phyloP scores from a whole-genome alignment of 2,888 invertebrate species.

The Mimas tiliae region DNA sequence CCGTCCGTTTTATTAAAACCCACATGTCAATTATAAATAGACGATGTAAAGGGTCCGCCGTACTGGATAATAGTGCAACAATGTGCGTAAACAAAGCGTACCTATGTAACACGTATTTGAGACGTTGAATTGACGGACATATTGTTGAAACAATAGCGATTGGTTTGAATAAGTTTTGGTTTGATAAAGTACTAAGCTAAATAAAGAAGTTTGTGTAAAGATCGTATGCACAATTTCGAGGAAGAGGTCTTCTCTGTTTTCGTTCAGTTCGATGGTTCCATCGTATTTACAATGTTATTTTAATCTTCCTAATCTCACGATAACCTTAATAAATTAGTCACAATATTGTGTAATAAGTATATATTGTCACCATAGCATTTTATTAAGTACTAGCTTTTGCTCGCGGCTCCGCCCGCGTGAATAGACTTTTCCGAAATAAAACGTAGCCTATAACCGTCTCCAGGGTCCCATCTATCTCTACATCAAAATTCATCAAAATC shows the following conservation, averaged over 20 bases:
- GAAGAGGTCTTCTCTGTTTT: neutral
- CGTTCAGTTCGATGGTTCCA: too few species aligned
- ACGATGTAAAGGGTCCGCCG: constrained; percentile 41
- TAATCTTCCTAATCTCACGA: too few species aligned
- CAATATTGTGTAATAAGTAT: too few species aligned
- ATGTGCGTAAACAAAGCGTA: constrained; percentile 5
- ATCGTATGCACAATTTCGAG: neutral
- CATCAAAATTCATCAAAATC: too few species aligned
- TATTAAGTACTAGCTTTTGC: too few species aligned
- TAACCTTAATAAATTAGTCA: too few species aligned
- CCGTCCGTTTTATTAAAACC: constrained; percentile 43
- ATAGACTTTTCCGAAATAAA: too few species aligned
- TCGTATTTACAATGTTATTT: too few species aligned
- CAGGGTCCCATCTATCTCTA: too few species aligned
- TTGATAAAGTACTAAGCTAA: neutral
- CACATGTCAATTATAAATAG: constrained; percentile 40
- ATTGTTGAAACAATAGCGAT: constrained; percentile 7
- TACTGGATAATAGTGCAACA: neutral
- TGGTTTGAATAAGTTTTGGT: neutral
- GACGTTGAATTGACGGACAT: neutral
- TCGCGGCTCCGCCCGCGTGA: too few species aligned
- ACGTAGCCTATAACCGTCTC: too few species aligned
- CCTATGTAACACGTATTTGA: constrained; percentile 15
- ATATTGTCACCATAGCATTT: too few species aligned
- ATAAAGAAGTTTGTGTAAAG: neutral